Percentiles rank a stretch among this genome's conserved stretches.
Conservation (phyloP, 2,113 vertebrate species). For the Protomyctophum bolini region DNA sequence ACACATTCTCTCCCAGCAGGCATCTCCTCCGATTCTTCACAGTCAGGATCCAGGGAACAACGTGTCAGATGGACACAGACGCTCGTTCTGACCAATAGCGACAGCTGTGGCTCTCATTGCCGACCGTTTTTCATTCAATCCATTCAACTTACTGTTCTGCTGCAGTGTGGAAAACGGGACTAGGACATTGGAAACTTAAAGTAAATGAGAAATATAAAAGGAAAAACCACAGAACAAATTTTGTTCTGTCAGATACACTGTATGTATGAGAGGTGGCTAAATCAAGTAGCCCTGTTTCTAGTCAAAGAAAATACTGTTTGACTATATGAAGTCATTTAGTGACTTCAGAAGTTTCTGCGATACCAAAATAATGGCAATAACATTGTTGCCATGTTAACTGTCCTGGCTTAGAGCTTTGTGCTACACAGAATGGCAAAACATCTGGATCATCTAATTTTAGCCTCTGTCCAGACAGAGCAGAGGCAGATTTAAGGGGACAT, state of each 20-base stretch:
- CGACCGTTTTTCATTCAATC: conserved; percentile 30
- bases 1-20: conserved; percentile 11
- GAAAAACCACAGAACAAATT: too few relatives aligned
- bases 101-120: conserved; percentile 38
- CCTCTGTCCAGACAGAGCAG: conserved; percentile 21
- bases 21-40: background rate
- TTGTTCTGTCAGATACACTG: too few relatives aligned
- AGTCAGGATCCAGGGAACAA: conserved; percentile 17
- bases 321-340: conserved; percentile 18
- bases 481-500: conserved; percentile 32
- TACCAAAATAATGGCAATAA: conserved; percentile 29
- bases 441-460: conserved; percentile 63
- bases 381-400: conserved; percentile 42
- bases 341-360: conserved; percentile 12
- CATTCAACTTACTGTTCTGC: background rate
- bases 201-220: too few relatives aligned
- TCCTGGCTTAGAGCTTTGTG: conserved; percentile 23
- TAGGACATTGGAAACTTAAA: too few relatives aligned
- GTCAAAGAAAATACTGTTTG: conserved; percentile 20
- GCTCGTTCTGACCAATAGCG: conserved; percentile 16
- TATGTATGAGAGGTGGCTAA: background rate
- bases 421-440: conserved; percentile 43
- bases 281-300: conserved; percentile 29
- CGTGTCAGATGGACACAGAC: conserved; percentile 9
- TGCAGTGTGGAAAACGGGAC: too few relatives aligned